Conservation (phyloP, 30 jellyfish, hydroid and myxozoan species). For the Cassiopea xamachana region DNA sequence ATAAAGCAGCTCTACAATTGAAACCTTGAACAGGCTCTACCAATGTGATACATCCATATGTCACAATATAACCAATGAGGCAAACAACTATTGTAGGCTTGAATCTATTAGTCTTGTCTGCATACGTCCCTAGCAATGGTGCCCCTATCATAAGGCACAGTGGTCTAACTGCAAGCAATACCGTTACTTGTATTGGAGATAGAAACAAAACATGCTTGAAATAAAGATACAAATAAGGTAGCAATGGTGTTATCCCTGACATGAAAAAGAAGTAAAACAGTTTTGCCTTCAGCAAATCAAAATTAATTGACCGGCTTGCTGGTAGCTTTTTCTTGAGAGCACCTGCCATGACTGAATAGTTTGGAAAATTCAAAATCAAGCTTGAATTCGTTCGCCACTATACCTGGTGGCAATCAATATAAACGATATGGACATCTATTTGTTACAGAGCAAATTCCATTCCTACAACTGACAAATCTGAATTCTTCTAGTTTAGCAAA, state of each 20-base stretch:
- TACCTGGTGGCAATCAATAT: no score
- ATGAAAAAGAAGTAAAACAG: conserved; percentile 76
- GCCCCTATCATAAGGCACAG: conserved; percentile 76
- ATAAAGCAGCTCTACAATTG: conserved; percentile 53
- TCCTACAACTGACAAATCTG: no score
- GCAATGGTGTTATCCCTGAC: conserved; percentile 67
- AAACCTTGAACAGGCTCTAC: conserved; percentile 77
- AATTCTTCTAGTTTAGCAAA: no score
- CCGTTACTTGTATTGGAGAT: conserved; percentile 82
- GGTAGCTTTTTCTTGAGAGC: background rate
- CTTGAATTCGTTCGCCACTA: background rate
- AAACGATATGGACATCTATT: no score
- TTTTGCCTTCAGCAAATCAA: conserved; percentile 74
- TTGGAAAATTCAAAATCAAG: background rate
- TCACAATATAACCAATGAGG: conserved; percentile 61
- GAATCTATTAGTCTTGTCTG: conserved; percentile 80
- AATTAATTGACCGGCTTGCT: conserved; percentile 19
- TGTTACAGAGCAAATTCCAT: no score
- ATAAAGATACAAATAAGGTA: conserved; percentile 79
- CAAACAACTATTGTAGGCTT: conserved; percentile 59
- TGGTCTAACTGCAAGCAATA: conserved; percentile 76
- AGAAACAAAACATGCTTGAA: conserved; percentile 83
- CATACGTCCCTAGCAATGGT: conserved; percentile 84
- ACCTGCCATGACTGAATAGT: background rate
- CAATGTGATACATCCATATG: conserved; percentile 67